phyloP scores from a whole-genome alignment of 2,888 invertebrate genomes.

The Synanthedon myopaeformis region DNA sequence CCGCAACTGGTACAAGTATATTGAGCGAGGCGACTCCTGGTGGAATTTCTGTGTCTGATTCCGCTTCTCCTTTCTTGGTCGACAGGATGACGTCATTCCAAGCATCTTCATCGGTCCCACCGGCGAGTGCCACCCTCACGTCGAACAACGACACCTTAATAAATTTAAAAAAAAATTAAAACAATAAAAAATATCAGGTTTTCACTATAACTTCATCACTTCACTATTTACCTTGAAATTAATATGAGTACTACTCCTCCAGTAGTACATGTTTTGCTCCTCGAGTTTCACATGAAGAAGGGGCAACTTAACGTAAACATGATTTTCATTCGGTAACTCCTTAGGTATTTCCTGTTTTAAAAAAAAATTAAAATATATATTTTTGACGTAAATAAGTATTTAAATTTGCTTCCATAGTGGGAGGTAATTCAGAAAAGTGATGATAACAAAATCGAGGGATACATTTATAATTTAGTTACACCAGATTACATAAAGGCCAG shows the following conservation, averaged over 20 bases:
- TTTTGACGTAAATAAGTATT: too few relatives aligned
- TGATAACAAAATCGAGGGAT: too few relatives aligned
- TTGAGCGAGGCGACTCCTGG: conserved; percentile 45
- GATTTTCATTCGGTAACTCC: too few relatives aligned
- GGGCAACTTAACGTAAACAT: background rate
- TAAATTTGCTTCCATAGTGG: too few relatives aligned
- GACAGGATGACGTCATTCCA: conserved; percentile 26
- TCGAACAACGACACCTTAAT: conserved; percentile 43
- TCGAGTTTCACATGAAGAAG: conserved; percentile 14
- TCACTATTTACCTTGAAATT: conserved; percentile 37
- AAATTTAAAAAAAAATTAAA: background rate
- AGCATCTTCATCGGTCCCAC: conserved; percentile 6
- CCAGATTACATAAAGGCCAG: too few relatives aligned
- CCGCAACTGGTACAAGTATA: conserved; percentile 14
- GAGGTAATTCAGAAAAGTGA: too few relatives aligned
- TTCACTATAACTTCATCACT: background rate
- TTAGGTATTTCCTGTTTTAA: too few relatives aligned
- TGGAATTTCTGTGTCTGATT: conserved; percentile 47
- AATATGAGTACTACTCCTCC: conserved; percentile 29
- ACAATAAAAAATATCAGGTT: background rate
- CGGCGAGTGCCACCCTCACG: conserved; percentile 30
- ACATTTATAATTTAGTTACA: too few relatives aligned
- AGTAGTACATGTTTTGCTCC: conserved; percentile 56
- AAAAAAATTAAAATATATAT: too few relatives aligned
- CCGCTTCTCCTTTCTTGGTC: conserved; percentile 35